Conservation (phyloP, 30 jellyfish, hydroid and myxozoan genomes). For the Cassiopea andromeda region DNA sequence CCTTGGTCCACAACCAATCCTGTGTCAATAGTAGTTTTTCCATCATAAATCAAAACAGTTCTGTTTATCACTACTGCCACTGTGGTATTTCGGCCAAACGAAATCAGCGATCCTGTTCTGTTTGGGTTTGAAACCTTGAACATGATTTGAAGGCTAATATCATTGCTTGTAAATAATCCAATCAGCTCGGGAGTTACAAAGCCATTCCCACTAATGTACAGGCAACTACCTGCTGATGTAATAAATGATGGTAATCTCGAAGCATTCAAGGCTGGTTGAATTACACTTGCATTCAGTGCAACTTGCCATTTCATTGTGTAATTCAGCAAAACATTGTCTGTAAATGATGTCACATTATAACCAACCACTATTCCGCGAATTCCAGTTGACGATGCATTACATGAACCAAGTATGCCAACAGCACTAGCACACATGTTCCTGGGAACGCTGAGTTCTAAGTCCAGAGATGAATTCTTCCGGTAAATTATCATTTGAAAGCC, state of each 20-base stretch:
- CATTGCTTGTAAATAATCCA: conserved; percentile 30
- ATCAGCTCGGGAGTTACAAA: conserved; percentile 47
- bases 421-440: conserved; percentile 30
- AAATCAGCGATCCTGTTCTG: conserved; percentile 45
- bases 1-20: conserved; percentile 37
- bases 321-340: conserved; percentile 23
- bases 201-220: conserved; percentile 28
- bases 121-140: conserved; percentile 37
- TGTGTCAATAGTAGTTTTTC: conserved; percentile 31
- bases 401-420: conserved; percentile 52
- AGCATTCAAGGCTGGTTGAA: conserved; percentile 49
- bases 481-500: conserved; percentile 28
- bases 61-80: conserved; percentile 52
- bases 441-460: conserved; percentile 37
- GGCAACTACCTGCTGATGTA: conserved; percentile 61
- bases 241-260: conserved; percentile 37
- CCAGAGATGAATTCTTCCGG: conserved; percentile 17
- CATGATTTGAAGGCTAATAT: conserved; percentile 53
- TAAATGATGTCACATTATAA: conserved; percentile 33
- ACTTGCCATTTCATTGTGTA: conserved; percentile 48
- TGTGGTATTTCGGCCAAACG: conserved; percentile 51
- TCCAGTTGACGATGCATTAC: neutral
- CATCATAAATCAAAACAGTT: conserved; percentile 25
- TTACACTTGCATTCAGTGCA: neutral
- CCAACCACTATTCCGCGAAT: neutral